Percentiles rank a stretch among this genome's conserved stretches.
Conservation (phyloP, 2,797 vertebrate genomes). For the Thalassophryne amazonica region DNA sequence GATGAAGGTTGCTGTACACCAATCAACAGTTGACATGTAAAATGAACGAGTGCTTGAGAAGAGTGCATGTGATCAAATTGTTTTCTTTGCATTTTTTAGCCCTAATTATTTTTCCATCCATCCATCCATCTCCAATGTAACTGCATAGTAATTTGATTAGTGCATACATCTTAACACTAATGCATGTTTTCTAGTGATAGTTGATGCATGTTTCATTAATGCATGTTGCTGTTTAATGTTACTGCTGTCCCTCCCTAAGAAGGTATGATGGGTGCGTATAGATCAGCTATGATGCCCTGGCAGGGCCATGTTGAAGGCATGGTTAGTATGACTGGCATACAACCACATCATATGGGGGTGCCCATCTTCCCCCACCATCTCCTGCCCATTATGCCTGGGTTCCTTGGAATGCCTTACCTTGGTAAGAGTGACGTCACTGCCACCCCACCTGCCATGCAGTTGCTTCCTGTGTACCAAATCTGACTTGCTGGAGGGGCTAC, state of each 20-base stretch:
- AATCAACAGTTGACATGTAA: conserved; percentile 6
- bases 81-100: conserved; percentile 14
- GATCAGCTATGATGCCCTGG: conserved; percentile 87
- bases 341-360: conserved; percentile 90
- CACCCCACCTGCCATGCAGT: conserved; percentile 70
- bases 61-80: conserved; percentile 22
- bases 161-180: conserved; percentile 11
- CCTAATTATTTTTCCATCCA: conserved; percentile 37
- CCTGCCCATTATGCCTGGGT: conserved; percentile 85
- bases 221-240: conserved; percentile 88
- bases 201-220: conserved; percentile 90
- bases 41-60: conserved; percentile 1
- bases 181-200: conserved; percentile 57
- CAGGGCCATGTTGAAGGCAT: conserved; percentile 89
- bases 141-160: background rate
- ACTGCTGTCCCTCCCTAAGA: conserved; percentile 78
- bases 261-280: conserved; percentile 92
- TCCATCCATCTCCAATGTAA: conserved; percentile 14
- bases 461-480: conserved; percentile 83
- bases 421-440: conserved; percentile 86
- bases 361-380: conserved; percentile 86
- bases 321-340: conserved; percentile 93
- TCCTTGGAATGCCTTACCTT: conserved; percentile 86
- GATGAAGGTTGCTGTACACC: conserved; percentile 11
- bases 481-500: conserved; percentile 80